Percentiles rank a stretch among this genome's conserved stretches.
Conservation (phyloP, 37 sponge, comb jelly and placozoan species). For the Trichoplax adhaerens region DNA sequence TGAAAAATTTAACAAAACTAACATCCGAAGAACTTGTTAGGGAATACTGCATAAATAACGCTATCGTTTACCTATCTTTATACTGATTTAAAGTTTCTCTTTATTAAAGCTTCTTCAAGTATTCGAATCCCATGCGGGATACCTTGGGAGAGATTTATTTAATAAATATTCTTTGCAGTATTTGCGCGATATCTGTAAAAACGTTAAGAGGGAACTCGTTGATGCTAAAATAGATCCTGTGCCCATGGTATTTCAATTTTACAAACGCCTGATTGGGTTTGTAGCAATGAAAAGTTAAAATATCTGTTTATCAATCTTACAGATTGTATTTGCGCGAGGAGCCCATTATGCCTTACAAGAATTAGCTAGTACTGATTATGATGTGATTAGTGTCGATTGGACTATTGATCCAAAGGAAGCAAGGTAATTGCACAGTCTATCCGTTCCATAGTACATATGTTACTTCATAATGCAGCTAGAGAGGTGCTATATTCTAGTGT, state of each 20-base stretch:
- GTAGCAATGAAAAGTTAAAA: constrained; percentile 43
- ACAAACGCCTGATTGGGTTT: neutral
- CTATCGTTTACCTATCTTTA: too few species aligned
- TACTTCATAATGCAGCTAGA: too few species aligned
- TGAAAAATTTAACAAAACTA: neutral
- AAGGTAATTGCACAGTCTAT: constrained; percentile 13
- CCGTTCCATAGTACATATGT: too few species aligned
- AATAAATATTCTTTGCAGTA: constrained; percentile 58
- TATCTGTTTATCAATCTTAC: neutral
- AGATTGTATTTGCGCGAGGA: constrained; percentile 74
- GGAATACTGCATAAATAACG: too few species aligned
- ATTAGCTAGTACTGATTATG: constrained; percentile 47
- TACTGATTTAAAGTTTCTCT: too few species aligned
- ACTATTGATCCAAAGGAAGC: constrained; percentile 63
- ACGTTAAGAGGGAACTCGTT: constrained; percentile 36
- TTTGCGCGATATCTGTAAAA: constrained; percentile 44
- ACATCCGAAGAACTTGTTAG: too few species aligned
- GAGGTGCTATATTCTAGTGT: too few species aligned
- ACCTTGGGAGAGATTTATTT: constrained; percentile 52
- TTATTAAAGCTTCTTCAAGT: constrained; percentile 47
- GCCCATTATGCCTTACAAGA: constrained; percentile 66
- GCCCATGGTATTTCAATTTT: too few species aligned
- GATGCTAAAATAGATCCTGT: constrained; percentile 8
- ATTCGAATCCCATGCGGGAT: constrained; percentile 88
- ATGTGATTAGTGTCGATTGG: constrained; percentile 93